These are phyloP conservation scores for Mayetiola destructor DNA, from an alignment of 2,888 invertebrate genomes.

Conservation along the genomic window DNA sequence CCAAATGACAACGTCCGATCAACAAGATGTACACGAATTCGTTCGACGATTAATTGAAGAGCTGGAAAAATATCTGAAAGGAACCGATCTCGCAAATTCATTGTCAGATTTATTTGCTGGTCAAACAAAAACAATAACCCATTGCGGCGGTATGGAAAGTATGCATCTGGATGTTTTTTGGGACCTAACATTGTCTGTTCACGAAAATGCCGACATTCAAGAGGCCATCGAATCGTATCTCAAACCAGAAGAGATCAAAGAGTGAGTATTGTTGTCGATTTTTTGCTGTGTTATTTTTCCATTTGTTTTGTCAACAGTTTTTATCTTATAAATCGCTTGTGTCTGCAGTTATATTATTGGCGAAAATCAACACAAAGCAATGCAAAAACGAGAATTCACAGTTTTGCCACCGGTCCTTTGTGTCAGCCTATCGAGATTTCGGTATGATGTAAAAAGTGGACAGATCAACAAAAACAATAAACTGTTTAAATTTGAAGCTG, in stretches of 20 bases:
- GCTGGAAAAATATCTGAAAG: constrained; percentile 98
- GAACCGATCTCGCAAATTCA: constrained; percentile 93
- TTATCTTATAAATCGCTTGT: too few species aligned
- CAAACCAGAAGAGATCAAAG: constrained; percentile 72
- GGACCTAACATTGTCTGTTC: constrained; percentile 96
- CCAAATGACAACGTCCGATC: constrained; percentile 99
- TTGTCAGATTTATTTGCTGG: constrained; percentile 96
- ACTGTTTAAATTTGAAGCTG: constrained; percentile 91
- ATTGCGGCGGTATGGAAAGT: constrained; percentile 93
- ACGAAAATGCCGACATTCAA: constrained; percentile 90
- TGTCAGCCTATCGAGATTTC: constrained; percentile 95
- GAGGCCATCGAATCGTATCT: constrained; percentile 96
- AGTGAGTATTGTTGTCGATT: constrained; percentile 41
- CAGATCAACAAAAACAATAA: constrained; percentile 93
- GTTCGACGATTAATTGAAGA: constrained; percentile 83
- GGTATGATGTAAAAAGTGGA: constrained; percentile 95
- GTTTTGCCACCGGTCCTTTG: constrained; percentile 95
- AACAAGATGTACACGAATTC: constrained; percentile 91
- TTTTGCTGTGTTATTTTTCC: constrained; percentile 17
- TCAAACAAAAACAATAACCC: constrained; percentile 96
- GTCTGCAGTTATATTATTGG: constrained; percentile 36
- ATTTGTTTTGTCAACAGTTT: too few species aligned
- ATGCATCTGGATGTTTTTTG: constrained; percentile 94
- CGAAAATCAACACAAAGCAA: constrained; percentile 90
- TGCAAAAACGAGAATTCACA: constrained; percentile 93